These are phyloP conservation scores for Laterallus jamaicensis DNA, from an alignment of 2,113 vertebrate species.

Conservation along the genomic window DNA sequence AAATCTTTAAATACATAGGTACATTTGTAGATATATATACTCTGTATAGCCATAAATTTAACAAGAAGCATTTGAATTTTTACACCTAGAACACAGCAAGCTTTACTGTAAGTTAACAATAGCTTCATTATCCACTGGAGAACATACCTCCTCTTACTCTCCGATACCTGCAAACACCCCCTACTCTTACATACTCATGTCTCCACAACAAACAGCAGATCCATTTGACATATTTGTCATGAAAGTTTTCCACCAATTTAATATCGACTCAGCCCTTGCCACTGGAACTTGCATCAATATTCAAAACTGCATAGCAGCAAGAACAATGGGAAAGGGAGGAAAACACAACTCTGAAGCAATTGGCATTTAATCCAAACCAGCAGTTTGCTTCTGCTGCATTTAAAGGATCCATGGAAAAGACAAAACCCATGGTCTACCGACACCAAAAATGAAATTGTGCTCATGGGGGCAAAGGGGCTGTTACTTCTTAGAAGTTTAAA, in stretches of 20 bases:
- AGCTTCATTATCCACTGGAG: background rate
- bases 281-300: background rate
- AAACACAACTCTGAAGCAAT: background rate
- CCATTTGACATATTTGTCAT: background rate
- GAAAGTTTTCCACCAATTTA: background rate
- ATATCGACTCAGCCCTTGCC: background rate
- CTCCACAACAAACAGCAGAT: background rate
- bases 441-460: background rate
- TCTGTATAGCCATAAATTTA: background rate
- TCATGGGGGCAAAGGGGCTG: background rate
- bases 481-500: background rate
- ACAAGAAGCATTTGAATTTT: background rate
- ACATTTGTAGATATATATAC: background rate
- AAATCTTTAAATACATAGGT: background rate
- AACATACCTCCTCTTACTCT: background rate
- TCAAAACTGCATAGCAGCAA: background rate
- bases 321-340: conserved; percentile 10
- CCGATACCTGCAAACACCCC: background rate
- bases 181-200: background rate
- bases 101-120: background rate
- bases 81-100: background rate
- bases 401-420: background rate
- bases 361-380: background rate
- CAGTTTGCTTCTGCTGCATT: background rate
- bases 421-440: background rate